Evolutionary conservation across 2,888 invertebrate species (phyloP), one percentile per base, ranked within the genome.

Genomic region (Habroteleia sp.): DNA sequence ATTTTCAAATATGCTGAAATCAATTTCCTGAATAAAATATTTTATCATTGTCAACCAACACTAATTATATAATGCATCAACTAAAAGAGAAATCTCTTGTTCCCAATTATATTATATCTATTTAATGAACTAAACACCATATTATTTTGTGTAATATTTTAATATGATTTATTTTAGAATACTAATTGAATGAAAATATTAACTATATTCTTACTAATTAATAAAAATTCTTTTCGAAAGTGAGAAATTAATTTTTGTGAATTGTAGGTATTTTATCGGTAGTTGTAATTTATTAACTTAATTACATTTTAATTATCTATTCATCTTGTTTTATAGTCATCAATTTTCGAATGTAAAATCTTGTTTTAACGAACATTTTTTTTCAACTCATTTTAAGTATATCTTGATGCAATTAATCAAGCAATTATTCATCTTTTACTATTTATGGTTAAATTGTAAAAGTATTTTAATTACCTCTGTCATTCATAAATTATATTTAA

Each of bases 221-320:
- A 20, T 58, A 11, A 44, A 37, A 29, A 27, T 13, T 3, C 25
- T 16, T 8, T 3, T 17, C 25, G 35, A 58, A 33, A 44, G 17
- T 7, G 10, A 31, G 20, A 37, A 6, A 17, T 37, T 14, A 20
- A 7, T 63, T 50, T 20, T 29, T 29, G 29, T 10, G 31, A 31
- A 48, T 14, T 14, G 3, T 20, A 27, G 2, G 4, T 8, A 3
- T 14, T 10, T 6, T 5, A n/a, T 37, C 23, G 4, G 20, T n/a
- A 14, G 1, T 0, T 31, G 16, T 41, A 63, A 63, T 63, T 48
- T 50, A 63, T 63, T 14, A 29, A 31, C 62, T 27, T 50, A 41
- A 63, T 63, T 50, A 63, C 50, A 63, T 63, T 63, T 48, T 63
- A 63, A 63, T 50, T 63, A 63, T 50, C 20, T 25, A 50, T 63